Base-by-base conservation (phyloP, 2,888 invertebrate genomes). In the Tipula helvola region DNA sequence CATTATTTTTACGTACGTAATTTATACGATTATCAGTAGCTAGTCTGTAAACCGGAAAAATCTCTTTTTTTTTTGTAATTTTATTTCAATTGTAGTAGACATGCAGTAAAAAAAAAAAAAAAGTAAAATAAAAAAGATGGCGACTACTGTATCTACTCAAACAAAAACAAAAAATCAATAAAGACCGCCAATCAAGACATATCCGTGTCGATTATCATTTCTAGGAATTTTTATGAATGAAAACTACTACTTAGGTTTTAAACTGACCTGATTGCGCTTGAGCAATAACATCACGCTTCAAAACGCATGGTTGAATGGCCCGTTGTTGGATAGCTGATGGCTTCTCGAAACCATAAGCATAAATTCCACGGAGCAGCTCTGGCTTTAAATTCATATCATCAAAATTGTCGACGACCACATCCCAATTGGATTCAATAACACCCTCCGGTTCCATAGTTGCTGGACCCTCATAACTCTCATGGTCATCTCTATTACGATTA, bases 281-380 rank as follows among this genome's bases (percentile, higher is more conserved):
- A 90, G 99, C 99, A 93, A 99, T 99, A 88, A 99, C 99, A 93
- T 99, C 99, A 90, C 95, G 96, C 87, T 98, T 98, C 91, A 95
- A 95, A 88, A 97, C 96, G 92, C 99, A 99, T 87, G 99, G 99
- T 92, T 99, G 96, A 91, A 99, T 99, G 88, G 99, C 99, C 91
- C 99, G 95, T 92, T 99, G 99, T 92, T 99, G 99, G 91, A 99
- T 99, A 89, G 99, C 99, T 41, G 99, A 99, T 87, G 99, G 99
- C 91, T 99, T 99, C 92, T 99, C 99, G 92, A 99, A 99, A 95
- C 99, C 99, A 93, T 99, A 99, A 89, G 98, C 71, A 86, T 84
- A 87, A 83, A 86, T 86, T 41, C 83, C 83, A 84, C 86, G 83
- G 5, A 71, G 87, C 36, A 71, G 47, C n/a, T 83, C 86, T 13